Evolutionary conservation across 2,113 vertebrate genomes (phyloP), one percentile per base, ranked within the genome.

Genomic region (Heterotis niloticus): DNA sequence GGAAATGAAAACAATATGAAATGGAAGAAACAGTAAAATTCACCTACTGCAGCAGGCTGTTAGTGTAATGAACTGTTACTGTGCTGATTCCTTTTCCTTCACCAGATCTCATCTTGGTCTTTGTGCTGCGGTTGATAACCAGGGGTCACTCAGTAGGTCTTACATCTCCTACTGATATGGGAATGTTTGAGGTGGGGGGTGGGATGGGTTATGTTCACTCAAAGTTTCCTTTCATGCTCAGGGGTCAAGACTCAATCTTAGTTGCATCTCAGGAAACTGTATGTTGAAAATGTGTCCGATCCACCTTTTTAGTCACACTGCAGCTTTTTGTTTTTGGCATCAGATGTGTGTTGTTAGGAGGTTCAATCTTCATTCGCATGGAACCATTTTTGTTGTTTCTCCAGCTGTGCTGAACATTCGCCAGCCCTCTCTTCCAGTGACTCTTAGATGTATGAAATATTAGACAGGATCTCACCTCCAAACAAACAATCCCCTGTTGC

Each of bases 121-220:
- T 52, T 68, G 64, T 54, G 51, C 34, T 77, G 23, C 24, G 17
- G 24, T 60, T 24, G 54, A 59, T 56, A 57, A n/a, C 24, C 13
- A 12, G 52, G 13, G 54, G n/a, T 11, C 29, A 44, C 34, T 23
- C 24, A 51, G 44, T 51, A 10, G n/a, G 62, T 77, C 60, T 77
- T 65, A 65, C 75, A 77, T 1, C 75, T 77, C 76, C 76, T 77
- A 64, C 64, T 77, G 76, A 56, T 77, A 56, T 64, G 51, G 64
- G 76, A 68, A 18, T 57, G 66, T 54, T 56, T 64, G n/a, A 52
- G 54, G 24, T 54, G 1, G 64, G 18, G 64, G 16, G 64, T 65
- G 64, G 64, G 10, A 24, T 66, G 64, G 20, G 20, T n/a, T n/a
- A 5, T 20, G 20, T 12, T 65, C 64, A 20, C n/a, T n/a, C n/a